Evolutionary conservation across 35 echinoderm and acorn worm genomes (phyloP).

Genomic region (Ophioderma brevispina): DNA sequence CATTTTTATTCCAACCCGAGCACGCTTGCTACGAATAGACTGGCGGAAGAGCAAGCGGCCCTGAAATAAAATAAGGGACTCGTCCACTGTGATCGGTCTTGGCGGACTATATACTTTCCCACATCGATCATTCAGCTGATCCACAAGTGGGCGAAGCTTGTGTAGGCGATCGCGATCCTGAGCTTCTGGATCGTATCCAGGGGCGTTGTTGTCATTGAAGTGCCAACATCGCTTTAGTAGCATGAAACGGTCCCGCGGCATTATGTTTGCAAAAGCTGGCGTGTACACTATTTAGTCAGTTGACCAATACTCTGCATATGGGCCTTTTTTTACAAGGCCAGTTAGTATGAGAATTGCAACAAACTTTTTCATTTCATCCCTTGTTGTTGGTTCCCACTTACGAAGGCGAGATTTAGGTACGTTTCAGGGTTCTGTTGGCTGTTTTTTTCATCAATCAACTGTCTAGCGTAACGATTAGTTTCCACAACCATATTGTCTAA

Average conservation of each 20-base stretch:
- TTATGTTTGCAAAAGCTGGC: too few relatives aligned
- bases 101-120: neutral
- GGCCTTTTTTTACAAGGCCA: conserved; percentile 12
- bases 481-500: conserved; percentile 27
- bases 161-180: conserved; percentile 25
- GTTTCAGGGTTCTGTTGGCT: neutral
- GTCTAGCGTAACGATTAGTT: conserved; percentile 36
- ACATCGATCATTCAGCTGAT: conserved; percentile 10
- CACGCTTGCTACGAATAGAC: conserved; percentile 3
- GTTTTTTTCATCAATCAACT: conserved; percentile 33
- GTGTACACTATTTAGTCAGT: conserved; percentile 10
- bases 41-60: conserved; percentile 7
- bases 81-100: neutral
- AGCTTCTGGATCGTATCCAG: too few relatives aligned
- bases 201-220: conserved; percentile 34
- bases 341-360: neutral
- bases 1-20: neutral
- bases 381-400: conserved; percentile 13
- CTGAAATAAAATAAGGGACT: neutral
- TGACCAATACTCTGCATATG: conserved; percentile 8
- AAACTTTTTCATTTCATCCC: conserved; percentile 33
- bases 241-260: conserved; percentile 16
- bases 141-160: too few relatives aligned
- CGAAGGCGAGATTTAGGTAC: neutral
- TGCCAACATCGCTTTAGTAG: conserved; percentile 9